These are phyloP conservation scores for Hyla sarda DNA, from an alignment of 2,113 vertebrate species.

Conservation along the genomic window DNA sequence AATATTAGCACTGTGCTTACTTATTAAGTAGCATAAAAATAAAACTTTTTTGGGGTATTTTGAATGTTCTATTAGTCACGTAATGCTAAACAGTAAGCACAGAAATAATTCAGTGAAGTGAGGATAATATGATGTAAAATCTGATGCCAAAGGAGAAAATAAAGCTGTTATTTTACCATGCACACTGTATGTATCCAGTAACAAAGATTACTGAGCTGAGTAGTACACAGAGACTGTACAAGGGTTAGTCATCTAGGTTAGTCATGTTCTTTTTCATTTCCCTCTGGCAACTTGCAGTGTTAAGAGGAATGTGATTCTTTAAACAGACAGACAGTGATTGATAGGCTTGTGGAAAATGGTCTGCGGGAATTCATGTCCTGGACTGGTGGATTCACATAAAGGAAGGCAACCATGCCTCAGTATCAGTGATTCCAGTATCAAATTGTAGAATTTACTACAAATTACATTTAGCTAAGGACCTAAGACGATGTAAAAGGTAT, in stretches of 20 bases:
- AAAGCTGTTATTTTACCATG: no score
- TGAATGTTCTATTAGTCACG: no score
- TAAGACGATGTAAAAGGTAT: not conserved
- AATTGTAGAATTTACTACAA: not conserved
- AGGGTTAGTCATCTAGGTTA: conserved; percentile 16
- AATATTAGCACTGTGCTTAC: no score
- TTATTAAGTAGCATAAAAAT: no score
- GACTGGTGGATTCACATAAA: not conserved
- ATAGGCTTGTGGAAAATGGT: not conserved
- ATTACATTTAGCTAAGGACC: not conserved
- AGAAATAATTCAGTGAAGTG: no score
- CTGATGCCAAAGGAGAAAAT: no score
- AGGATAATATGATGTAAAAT: no score
- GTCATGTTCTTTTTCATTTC: conserved; percentile 2
- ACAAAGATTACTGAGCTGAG: conserved; percentile 1
- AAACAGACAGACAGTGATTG: conserved; percentile 11
- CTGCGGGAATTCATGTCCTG: not conserved
- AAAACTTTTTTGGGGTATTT: no score
- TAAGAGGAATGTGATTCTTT: conserved; percentile 21
- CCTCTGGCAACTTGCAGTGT: conserved; percentile 1
- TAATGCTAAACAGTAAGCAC: no score
- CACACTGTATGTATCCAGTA: not conserved
- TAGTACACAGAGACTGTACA: not conserved
- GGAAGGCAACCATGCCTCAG: not conserved
- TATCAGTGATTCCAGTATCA: not conserved